These are phyloP conservation scores for Monodelphis domestica DNA, from an alignment of 2,797 vertebrate species.

Conservation along the genomic window DNA sequence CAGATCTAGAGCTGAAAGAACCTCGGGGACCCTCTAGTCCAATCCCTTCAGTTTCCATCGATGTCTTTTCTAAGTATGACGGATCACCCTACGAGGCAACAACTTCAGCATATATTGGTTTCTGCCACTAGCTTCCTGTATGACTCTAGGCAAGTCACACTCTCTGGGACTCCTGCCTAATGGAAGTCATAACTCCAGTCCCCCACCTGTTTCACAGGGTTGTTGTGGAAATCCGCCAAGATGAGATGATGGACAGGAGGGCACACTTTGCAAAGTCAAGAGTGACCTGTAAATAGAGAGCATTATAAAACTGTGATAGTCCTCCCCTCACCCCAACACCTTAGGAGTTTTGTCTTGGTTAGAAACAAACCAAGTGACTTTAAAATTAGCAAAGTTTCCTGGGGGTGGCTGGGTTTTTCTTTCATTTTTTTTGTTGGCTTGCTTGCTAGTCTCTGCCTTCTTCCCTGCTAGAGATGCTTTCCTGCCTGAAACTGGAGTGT, in stretches of 20 bases:
- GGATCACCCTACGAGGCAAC: background rate
- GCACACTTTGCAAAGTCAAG: background rate
- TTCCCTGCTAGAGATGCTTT: conserved; percentile 26
- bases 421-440: background rate
- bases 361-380: background rate
- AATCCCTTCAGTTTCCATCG: background rate
- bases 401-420: background rate
- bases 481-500: conserved; percentile 57
- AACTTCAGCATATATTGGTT: background rate
- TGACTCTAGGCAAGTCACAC: background rate
- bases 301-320: rapidly evolving
- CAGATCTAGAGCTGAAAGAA: background rate
- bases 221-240: rapidly evolving
- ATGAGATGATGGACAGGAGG: background rate
- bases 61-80: background rate
- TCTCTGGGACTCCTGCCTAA: background rate
- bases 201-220: background rate
- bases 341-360: background rate
- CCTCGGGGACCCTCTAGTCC: background rate
- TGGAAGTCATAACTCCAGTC: background rate
- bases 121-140: background rate
- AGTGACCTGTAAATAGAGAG: background rate
- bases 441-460: conserved; percentile 23
- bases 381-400: background rate
- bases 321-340: no score